Evolutionary conservation across 2,888 invertebrate genomes (phyloP), one percentile per base, ranked within the genome.

Genomic region (Cremastinae sp.): DNA sequence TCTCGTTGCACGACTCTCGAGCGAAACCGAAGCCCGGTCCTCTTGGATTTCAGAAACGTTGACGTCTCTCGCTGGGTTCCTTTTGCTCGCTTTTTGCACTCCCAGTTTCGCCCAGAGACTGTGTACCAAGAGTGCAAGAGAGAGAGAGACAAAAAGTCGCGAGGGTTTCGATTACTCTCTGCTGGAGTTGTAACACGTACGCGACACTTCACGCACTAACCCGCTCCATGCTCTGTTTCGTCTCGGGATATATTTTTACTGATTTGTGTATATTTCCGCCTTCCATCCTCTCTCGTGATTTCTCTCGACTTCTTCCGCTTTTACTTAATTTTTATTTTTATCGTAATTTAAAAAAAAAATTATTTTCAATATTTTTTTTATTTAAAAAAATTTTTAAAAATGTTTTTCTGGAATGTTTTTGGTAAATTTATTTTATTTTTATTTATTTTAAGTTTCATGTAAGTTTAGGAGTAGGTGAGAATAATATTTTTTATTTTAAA

Each of bases 21-120:
- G 77, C 79, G 86, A 87, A 88, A 87, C 85, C 83, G 87, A 87
- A 88, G 84, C 86, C 85, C 83, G 83, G 80, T 80, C 80, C 85
- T 86, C 87, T 88, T 86, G 83, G 83, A 82, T 88, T 88, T 86
- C 88, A 86, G 79, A 77, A 58, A 80, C 82, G 80, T 80, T 81
- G 82, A 82, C 75, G 85, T 72, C 78, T 75, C 79, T 58, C 55
- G 20, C 35, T 10, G 43, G 28, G 47, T 18, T 45, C 37, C 53
- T 59, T 62, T 53, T 58, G 12, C 37, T 45, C 64, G 45, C 39
- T 58, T 74, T 56, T 65, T 74, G 64, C 59, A 47, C 16, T 56
- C 41, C 41, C 51, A 47, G 47, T 73, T 69, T 72, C 39, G 37
- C 59, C 55, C 49, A 35, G 56, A 68, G 43, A 55, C 43, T 28